Conservation (phyloP, 1,140 invertebrate genomes). For the Tetraneura akinire region DNA sequence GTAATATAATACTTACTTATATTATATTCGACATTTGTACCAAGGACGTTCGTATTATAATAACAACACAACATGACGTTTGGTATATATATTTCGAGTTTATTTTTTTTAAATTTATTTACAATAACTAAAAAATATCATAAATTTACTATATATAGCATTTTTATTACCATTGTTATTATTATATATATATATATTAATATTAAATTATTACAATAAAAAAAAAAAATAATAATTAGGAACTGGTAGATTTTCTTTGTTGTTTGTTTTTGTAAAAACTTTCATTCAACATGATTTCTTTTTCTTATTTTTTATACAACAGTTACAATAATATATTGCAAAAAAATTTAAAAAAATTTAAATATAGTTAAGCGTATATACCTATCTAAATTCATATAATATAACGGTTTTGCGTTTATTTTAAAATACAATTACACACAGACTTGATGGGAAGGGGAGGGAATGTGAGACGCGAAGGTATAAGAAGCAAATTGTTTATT, state of each 20-base stretch:
- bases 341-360: neutral
- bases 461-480: neutral
- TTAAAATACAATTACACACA: conserved; percentile 28
- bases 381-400: conserved; percentile 36
- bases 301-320: conserved; percentile 9
- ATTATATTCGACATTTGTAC: too few relatives aligned
- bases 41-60: too few relatives aligned
- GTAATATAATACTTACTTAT: too few relatives aligned
- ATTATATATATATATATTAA: too few relatives aligned
- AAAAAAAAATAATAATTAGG: conserved; percentile 50
- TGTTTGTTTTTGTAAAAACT: conserved; percentile 25
- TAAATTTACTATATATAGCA: conserved; percentile 51
- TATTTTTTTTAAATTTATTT: conserved; percentile 47
- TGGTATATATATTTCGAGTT: conserved; percentile 36
- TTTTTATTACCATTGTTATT: conserved; percentile 40
- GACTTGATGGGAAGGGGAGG: neutral
- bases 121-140: conserved; percentile 49
- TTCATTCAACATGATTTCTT: neutral
- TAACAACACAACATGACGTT: conserved; percentile 17
- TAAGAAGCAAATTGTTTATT: neutral
- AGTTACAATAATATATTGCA: conserved; percentile 15
- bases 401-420: too few relatives aligned
- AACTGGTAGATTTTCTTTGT: conserved; percentile 50
- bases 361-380: conserved; percentile 25
- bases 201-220: conserved; percentile 51